A percentile compares a stretch with the other conserved stretches of the same genome.
Conservation (phyloP, 1,140 invertebrate genomes). For the Calephelis nemesis region DNA sequence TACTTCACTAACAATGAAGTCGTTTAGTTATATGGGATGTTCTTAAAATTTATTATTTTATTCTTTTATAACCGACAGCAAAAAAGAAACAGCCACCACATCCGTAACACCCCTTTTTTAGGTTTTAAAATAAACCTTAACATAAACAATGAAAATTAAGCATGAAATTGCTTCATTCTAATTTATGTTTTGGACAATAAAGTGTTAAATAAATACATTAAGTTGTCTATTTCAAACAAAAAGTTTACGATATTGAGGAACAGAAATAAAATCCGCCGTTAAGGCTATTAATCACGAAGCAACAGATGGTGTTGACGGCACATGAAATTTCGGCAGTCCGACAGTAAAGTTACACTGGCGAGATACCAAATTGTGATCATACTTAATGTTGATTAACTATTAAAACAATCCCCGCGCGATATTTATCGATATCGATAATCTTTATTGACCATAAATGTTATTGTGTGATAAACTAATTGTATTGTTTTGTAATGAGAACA, state of each 20-base stretch:
- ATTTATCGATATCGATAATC: constrained; percentile 1
- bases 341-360: constrained; percentile 4
- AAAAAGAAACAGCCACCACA: too few species aligned
- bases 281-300: constrained; percentile 11
- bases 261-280: constrained; percentile 2
- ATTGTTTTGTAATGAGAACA: too few species aligned
- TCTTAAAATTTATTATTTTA: too few species aligned
- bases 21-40: too few species aligned
- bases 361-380: constrained; percentile 6
- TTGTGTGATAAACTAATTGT: neutral
- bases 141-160: too few species aligned
- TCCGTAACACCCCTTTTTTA: too few species aligned
- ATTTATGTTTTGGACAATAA: too few species aligned
- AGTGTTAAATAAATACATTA: too few species aligned
- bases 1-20: too few species aligned
- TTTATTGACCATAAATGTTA: neutral
- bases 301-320: constrained; percentile 9
- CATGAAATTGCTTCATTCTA: too few species aligned
- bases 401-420: neutral
- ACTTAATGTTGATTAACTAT: constrained; percentile 9
- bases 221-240: neutral
- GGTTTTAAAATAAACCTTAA: too few species aligned
- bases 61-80: too few species aligned
- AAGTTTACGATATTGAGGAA: constrained; percentile 10
- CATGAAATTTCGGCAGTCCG: constrained; percentile 11